Percentiles rank a stretch among this genome's conserved stretches.
phyloP scores from a whole-genome alignment of 2,888 invertebrate species.

The Andrena flavipes region DNA sequence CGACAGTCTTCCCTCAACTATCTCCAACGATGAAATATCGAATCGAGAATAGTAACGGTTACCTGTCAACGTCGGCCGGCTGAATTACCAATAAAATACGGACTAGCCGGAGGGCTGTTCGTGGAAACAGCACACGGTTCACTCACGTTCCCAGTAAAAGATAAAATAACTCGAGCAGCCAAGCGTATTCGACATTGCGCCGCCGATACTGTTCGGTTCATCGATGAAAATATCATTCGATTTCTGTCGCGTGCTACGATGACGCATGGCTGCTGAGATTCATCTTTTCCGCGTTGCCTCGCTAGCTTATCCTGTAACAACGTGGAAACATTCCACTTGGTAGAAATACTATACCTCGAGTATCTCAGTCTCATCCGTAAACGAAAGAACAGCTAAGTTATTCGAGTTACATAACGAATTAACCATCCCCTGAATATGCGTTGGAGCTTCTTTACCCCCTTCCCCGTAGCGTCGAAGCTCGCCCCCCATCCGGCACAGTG shows the following conservation, averaged over 20 bases:
- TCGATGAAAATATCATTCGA: constrained; percentile 59
- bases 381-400: too few species aligned
- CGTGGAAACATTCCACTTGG: too few species aligned
- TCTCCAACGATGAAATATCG: constrained; percentile 36
- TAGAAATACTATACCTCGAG: too few species aligned
- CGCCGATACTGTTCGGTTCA: constrained; percentile 21
- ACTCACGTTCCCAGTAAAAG: constrained; percentile 25
- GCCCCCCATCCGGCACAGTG: constrained; percentile 16
- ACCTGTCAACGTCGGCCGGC: constrained; percentile 46
- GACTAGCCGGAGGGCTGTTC: background rate
- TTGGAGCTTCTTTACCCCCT: too few species aligned
- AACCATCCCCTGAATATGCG: too few species aligned
- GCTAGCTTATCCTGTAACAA: background rate
- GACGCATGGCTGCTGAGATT: background rate
- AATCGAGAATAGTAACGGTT: constrained; percentile 18
- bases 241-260: background rate
- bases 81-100: constrained; percentile 53
- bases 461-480: constrained; percentile 3
- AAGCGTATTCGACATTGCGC: constrained; percentile 6
- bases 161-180: constrained; percentile 36
- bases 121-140: constrained; percentile 32
- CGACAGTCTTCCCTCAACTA: constrained; percentile 20
- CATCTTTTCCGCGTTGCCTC: background rate
- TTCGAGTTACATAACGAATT: too few species aligned
- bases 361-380: too few species aligned